phyloP scores from a whole-genome alignment of 23 tunicate species.

The Aplidium turbinatum region DNA sequence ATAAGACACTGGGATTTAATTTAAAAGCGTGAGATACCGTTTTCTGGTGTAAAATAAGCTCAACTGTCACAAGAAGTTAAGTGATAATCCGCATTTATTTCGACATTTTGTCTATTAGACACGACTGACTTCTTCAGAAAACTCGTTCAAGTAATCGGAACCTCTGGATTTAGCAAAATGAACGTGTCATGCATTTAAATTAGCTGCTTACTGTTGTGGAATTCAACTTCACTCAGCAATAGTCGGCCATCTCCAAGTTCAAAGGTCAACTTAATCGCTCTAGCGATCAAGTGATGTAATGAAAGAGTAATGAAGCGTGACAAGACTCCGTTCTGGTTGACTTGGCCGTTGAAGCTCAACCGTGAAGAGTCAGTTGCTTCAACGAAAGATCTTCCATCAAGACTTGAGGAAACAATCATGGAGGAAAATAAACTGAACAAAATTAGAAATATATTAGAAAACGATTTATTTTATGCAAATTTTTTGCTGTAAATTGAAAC shows the following conservation, averaged over 20 bases:
- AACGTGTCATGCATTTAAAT: neutral
- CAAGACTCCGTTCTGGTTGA: neutral
- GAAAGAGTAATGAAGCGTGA: neutral
- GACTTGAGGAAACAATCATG: neutral
- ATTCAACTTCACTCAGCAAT: constrained; percentile 80
- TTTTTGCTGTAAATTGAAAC: neutral
- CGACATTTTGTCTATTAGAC: too few species aligned
- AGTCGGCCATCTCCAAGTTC: constrained; percentile 44
- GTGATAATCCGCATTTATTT: too few species aligned
- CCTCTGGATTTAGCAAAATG: neutral
- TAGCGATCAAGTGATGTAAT: constrained; percentile 44
- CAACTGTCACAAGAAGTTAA: too few species aligned
- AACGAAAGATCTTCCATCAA: neutral
- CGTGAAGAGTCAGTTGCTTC: neutral
- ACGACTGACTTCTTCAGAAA: too few species aligned
- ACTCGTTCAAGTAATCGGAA: neutral
- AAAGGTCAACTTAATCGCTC: constrained; percentile 47
- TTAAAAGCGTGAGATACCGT: too few species aligned
- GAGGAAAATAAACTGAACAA: constrained; percentile 15
- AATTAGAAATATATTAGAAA: too few species aligned
- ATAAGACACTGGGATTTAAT: too few species aligned
- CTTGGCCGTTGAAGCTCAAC: too few species aligned
- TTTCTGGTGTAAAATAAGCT: too few species aligned
- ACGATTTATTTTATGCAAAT: neutral
- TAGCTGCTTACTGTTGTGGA: constrained; percentile 6